Evolutionary conservation across 2,797 vertebrate genomes (phyloP).

Genomic region (Macrochelys suwanniensis): DNA sequence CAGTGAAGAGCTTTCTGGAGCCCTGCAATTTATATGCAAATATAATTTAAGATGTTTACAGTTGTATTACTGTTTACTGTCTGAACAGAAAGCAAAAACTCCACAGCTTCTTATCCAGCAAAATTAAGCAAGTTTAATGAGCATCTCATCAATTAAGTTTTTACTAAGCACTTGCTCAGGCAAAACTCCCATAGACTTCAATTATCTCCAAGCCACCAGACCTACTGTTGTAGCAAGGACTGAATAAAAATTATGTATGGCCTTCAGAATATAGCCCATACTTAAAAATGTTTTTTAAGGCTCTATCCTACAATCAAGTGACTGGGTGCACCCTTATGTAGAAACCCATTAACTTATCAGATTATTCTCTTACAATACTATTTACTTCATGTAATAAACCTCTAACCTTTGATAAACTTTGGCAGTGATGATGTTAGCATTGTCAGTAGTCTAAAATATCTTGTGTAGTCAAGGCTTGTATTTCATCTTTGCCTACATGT

Average conservation of each 20-base stretch:
- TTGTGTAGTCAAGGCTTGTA: neutral
- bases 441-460: neutral
- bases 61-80: neutral
- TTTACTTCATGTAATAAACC: neutral
- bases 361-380: neutral
- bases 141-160: neutral
- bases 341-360: neutral
- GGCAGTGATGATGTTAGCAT: neutral
- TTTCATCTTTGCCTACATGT: neutral
- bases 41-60: neutral
- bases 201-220: neutral
- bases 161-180: neutral
- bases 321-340: neutral
- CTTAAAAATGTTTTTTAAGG: neutral
- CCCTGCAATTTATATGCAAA: neutral
- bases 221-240: neutral
- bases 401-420: neutral
- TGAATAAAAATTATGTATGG: neutral
- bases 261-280: neutral
- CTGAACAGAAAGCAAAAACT: neutral
- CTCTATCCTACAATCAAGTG: neutral
- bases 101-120: neutral
- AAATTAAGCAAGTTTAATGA: neutral
- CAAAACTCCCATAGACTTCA: neutral
- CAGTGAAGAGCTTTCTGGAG: neutral